Conservation (phyloP, 2,113 vertebrate genomes). For the Noctilio leporinus region DNA sequence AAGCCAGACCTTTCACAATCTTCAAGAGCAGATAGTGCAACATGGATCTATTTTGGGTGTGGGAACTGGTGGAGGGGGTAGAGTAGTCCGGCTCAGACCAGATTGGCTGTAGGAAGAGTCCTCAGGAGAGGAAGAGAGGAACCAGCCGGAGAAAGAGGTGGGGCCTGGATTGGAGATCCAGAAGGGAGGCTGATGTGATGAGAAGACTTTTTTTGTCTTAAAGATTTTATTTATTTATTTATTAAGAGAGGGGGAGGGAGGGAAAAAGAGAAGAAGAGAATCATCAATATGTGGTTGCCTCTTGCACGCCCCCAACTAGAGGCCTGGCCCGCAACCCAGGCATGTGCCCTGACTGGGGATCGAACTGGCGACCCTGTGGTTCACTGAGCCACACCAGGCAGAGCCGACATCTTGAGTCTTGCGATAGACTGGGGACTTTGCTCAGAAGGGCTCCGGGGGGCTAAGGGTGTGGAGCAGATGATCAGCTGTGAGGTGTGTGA, state of each 20-base stretch:
- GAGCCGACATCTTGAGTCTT: too few species aligned
- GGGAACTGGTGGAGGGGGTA: not conserved
- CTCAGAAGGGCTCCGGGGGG: not conserved
- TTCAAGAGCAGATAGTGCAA: not conserved
- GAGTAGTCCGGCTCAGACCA: not conserved
- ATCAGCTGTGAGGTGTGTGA: not conserved
- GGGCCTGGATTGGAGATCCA: not conserved
- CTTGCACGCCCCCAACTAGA: too few species aligned
- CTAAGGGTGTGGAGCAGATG: not conserved
- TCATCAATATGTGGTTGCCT: too few species aligned
- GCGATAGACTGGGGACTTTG: accelerated
- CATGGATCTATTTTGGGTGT: not conserved
- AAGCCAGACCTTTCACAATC: not conserved
- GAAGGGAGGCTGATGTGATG: not conserved
- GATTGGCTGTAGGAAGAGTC: accelerated
- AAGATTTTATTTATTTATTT: too few species aligned
- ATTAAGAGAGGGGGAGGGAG: too few species aligned
- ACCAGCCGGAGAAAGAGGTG: accelerated
- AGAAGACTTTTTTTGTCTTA: too few species aligned
- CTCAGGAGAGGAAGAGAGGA: not conserved
- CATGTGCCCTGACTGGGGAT: too few species aligned
- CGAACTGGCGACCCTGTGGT: too few species aligned
- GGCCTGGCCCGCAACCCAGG: too few species aligned
- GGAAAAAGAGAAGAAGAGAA: too few species aligned
- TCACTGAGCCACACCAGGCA: too few species aligned